phyloP scores from a whole-genome alignment of 2,888 invertebrate species.

The Heteromyza rotundicornis region DNA sequence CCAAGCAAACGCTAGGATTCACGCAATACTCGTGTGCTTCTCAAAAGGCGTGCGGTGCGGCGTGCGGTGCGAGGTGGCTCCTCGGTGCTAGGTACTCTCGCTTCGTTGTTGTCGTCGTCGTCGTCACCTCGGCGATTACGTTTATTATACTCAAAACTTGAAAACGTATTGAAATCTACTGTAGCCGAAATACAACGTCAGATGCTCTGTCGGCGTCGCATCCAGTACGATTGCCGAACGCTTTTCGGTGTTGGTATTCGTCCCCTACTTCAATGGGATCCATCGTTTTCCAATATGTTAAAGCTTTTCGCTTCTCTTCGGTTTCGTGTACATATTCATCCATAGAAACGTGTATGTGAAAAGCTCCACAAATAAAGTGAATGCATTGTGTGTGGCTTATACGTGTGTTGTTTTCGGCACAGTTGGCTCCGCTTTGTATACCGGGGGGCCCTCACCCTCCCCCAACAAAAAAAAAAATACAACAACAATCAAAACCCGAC shows the following conservation, averaged over 20 bases:
- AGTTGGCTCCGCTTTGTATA: not conserved
- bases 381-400: not conserved
- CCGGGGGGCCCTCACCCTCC: too few relatives aligned
- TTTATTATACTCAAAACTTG: slow-evolving; percentile 1
- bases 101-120: too few relatives aligned
- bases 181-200: slow-evolving; percentile 1
- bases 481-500: too few relatives aligned
- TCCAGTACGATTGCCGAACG: too few relatives aligned
- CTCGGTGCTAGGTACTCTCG: not conserved
- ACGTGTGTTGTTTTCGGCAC: too few relatives aligned
- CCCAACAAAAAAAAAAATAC: too few relatives aligned
- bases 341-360: not conserved
- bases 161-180: not conserved
- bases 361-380: slow-evolving; percentile 4
- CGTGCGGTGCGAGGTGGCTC: not conserved
- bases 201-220: too few relatives aligned
- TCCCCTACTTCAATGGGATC: too few relatives aligned
- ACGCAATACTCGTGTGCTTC: slow-evolving; percentile 41
- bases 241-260: too few relatives aligned
- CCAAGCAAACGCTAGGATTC: slow-evolving; percentile 60
- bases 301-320: not conserved
- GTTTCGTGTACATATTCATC: not conserved
- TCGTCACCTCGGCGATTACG: not conserved
- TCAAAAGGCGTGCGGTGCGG: not conserved
- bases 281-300: not conserved